Conservation (phyloP, 1,140 invertebrate species). For the Idris sp. region DNA sequence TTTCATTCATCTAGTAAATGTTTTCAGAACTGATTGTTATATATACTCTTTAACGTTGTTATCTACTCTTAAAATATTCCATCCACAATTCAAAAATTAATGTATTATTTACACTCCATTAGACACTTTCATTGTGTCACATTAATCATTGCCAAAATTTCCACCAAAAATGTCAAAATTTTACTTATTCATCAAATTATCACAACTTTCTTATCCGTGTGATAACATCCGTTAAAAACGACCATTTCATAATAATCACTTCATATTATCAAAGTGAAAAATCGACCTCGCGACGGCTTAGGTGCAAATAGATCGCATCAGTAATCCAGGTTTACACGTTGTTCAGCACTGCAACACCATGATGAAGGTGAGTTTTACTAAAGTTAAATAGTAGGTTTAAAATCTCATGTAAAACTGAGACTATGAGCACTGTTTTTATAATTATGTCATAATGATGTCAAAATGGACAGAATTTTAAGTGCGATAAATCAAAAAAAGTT, state of each 20-base stretch:
- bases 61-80: too few relatives aligned
- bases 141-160: conserved; percentile 5
- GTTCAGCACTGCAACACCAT: conserved; percentile 5
- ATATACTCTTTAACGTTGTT: too few relatives aligned
- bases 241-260: conserved; percentile 21
- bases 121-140: conserved; percentile 4
- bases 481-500: too few relatives aligned
- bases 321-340: conserved; percentile 36
- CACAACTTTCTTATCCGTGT: conserved; percentile 8
- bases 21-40: too few relatives aligned
- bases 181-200: conserved; percentile 27
- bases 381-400: conserved; percentile 13
- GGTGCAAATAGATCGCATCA: conserved; percentile 20
- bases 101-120: neutral
- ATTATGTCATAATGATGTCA: too few relatives aligned
- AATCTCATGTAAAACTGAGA: too few relatives aligned
- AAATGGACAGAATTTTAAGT: too few relatives aligned
- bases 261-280: conserved; percentile 33
- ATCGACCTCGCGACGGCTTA: conserved; percentile 1
- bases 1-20: too few relatives aligned
- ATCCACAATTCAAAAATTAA: neutral
- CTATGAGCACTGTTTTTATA: too few relatives aligned
- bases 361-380: conserved; percentile 17
- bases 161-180: conserved; percentile 16
- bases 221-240: conserved; percentile 33